Evolutionary conservation across 2,797 vertebrate species (phyloP), one percentile per base, ranked within the genome.

Genomic region (Carduelis carduelis): DNA sequence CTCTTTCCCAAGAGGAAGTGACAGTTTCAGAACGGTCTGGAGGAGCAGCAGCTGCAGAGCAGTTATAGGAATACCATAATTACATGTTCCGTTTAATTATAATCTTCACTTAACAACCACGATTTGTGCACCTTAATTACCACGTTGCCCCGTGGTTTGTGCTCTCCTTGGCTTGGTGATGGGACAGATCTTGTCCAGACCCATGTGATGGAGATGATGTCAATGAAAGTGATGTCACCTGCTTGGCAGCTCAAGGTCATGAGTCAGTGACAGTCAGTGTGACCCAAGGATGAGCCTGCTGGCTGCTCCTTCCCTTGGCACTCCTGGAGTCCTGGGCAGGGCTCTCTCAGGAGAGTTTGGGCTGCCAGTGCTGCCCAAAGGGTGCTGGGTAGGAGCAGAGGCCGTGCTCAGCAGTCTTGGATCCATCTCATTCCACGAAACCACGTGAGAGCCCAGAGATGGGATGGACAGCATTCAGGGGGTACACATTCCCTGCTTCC

Each of bases 371-470:
- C 64, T 68, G 19, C 71, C 79, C 71, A 6, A 0, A 52, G 21
- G 30, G 28, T 70, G 60, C 69, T 90, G 70, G 30, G 34, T 9
- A 8, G 61, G 63, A 69, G 35, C 30, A 8, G 30, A 43, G 59
- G 23, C 50, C 0, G 0, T 28, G 60, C 15, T 83, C 4, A 4
- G 27, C 60, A 5, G 0, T 39, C 50, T 12, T 17, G 8, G 59
- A 20, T 50, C 35, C 17, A 1, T 49, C 75, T 79, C 15, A 0
- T 35, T 12, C 21, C 1, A 0, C 23, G 43, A 50, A 66, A 49
- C 39, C n/a, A 3, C 2, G 3, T 30, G 39, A 47, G 85, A 95
- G 37, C 26, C 6, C 1, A 14, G 49, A 46, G 50, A 2, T 24
- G 30, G 72, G 30, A 35, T 69, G 44, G 53, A 2, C 17, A 6